Conservation (phyloP, 2,113 vertebrate species). For the Thomomys bottae region DNA sequence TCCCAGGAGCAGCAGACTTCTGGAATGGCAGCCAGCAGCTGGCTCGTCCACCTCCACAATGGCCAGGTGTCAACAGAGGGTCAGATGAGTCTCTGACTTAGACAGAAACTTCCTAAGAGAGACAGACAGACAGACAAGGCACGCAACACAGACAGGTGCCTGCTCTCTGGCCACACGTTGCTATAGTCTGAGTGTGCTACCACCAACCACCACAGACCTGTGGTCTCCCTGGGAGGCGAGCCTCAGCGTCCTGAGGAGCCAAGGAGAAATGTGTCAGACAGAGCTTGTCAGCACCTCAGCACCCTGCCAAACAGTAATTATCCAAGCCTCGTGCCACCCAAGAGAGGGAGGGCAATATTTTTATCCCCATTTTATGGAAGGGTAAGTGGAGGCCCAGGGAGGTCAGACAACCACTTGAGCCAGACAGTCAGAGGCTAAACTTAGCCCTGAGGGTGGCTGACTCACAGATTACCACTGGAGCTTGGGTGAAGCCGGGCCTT, state of each 20-base stretch:
- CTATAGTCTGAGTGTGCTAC: background rate
- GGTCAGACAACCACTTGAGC: constrained; percentile 69
- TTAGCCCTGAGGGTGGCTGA: constrained; percentile 66
- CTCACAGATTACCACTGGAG: constrained; percentile 68
- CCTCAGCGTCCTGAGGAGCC: constrained; percentile 17
- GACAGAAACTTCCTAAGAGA: background rate
- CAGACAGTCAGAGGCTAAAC: constrained; percentile 67
- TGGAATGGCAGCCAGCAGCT: constrained; percentile 45
- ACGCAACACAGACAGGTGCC: background rate
- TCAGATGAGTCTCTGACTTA: background rate
- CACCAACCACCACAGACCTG: background rate
- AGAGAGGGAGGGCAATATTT: constrained; percentile 72
- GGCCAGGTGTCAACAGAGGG: constrained; percentile 18
- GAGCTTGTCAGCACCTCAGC: constrained; percentile 61
- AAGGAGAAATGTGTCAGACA: constrained; percentile 74
- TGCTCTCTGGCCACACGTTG: background rate
- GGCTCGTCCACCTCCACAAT: constrained; percentile 63
- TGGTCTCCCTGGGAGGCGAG: background rate
- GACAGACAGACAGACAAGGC: background rate
- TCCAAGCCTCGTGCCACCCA: constrained; percentile 68
- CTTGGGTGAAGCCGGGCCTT: constrained; percentile 71
- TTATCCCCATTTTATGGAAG: constrained; percentile 76
- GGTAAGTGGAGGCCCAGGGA: constrained; percentile 76
- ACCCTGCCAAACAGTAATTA: constrained; percentile 77
- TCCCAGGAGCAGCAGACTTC: constrained; percentile 61